Base-by-base conservation (phyloP, 2,113 vertebrate genomes). In the Lophotis ruficrista region DNA sequence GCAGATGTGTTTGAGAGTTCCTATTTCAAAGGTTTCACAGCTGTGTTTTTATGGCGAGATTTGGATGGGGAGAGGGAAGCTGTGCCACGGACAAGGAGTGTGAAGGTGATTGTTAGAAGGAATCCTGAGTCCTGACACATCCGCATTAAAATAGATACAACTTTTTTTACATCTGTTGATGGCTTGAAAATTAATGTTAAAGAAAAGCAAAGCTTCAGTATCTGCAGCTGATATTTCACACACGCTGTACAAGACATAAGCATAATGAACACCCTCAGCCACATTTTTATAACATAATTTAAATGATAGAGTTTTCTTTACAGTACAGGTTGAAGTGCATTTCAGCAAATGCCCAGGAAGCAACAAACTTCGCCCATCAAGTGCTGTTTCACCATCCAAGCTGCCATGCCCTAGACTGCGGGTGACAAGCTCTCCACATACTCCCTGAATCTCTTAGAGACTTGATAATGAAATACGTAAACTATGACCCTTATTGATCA, bases 381-480 rank as follows among this genome's bases (percentile, higher is more conserved):
- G 51, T 7, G 30, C 68, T 51, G 17, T 21, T 65, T 72, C 71
- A 75, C 69, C 41, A 10, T 78, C 21, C 78, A 30, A 10, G 14
- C 51, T 51, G 28, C 43, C 70, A 4, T 82, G 64, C 65, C 57
- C 90, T 85, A 73, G 51, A 53, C 51, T 73, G 72, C 1, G 1
- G 53, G 83, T 93, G 93, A 92, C 90, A 90, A 94, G 61, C 86
- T 97, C 89, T 72, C 83, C 61, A 79, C 77, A 30, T 60, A 91
- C 85, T 92, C 86, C 88, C 92, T 83, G 80, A 84, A 92, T 91
- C 76, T 96, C 92, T 92, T 56, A 28, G 38, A 95, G 83, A 71
- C 96, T 93, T 94, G 96, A 96, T 96, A 96, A 91, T 95, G 92
- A 96, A 96, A 97, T 96, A 96, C 95, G 79, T 84, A 96, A 95